phyloP scores from a whole-genome alignment of 2,797 vertebrate species.

The Notolabrus celidotus region DNA sequence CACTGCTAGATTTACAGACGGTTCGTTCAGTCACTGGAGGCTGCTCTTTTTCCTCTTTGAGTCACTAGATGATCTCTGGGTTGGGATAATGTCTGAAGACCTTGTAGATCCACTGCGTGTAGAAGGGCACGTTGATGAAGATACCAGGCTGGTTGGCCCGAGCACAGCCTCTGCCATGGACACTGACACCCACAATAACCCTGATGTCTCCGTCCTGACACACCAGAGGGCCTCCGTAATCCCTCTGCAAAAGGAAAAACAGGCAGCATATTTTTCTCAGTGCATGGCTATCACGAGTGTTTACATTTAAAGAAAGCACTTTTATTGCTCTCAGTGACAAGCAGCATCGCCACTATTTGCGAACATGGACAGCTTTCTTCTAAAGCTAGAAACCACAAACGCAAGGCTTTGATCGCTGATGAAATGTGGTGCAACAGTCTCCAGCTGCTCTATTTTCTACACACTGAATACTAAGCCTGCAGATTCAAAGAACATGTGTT shows the following conservation, averaged over 20 bases:
- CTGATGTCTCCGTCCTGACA: constrained; percentile 93
- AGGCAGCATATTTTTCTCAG: constrained; percentile 16
- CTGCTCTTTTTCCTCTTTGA: constrained; percentile 30
- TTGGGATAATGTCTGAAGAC: constrained; percentile 85
- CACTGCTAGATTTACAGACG: constrained; percentile 38
- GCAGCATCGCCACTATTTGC: constrained; percentile 9
- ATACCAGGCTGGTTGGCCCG: constrained; percentile 93
- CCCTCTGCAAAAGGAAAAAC: constrained; percentile 84
- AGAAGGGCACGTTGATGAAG: constrained; percentile 96
- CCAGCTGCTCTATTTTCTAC: constrained; percentile 64
- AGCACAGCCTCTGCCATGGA: constrained; percentile 95
- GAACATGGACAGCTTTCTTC: constrained; percentile 35
- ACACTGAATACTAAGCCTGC: constrained; percentile 55
- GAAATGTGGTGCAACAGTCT: constrained; percentile 68
- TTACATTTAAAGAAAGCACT: constrained; percentile 40
- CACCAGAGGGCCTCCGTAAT: constrained; percentile 96
- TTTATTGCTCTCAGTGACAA: constrained; percentile 16
- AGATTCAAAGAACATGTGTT: constrained; percentile 72
- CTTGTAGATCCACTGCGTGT: constrained; percentile 97
- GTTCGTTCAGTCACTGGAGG: constrained; percentile 34
- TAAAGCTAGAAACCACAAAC: constrained; percentile 54
- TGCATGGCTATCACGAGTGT: constrained; percentile 8
- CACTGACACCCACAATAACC: constrained; percentile 94
- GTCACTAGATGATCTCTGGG: constrained; percentile 56
- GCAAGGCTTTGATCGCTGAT: constrained; percentile 60